Percentiles rank a stretch among this genome's conserved stretches.
phyloP scores from a whole-genome alignment of 2,888 invertebrate species.

The Chymomyza fuscimana region DNA sequence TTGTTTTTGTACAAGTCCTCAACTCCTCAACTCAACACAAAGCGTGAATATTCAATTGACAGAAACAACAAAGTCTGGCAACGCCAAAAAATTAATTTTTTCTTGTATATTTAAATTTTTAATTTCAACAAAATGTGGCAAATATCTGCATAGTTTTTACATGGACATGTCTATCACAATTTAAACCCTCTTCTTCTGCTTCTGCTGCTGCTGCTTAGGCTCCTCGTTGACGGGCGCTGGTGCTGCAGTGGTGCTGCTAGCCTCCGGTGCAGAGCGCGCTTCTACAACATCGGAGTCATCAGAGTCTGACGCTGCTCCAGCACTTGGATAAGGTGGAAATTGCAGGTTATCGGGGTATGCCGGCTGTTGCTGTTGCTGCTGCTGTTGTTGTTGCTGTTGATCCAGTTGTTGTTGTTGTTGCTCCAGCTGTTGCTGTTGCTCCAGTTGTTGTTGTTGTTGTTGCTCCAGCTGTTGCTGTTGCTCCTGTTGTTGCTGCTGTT shows the following conservation, averaged over 20 bases:
- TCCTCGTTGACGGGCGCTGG: conserved; percentile 59
- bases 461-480: conserved; percentile 37
- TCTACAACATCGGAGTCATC: conserved; percentile 74
- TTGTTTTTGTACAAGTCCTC: too few relatives aligned
- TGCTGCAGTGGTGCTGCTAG: conserved; percentile 42
- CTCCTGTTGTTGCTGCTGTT: conserved; percentile 13
- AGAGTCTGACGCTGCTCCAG: conserved; percentile 35
- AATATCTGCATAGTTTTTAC: conserved; percentile 6
- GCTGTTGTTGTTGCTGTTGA: neutral
- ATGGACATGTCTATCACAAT: conserved; percentile 15
- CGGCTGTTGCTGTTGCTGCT: conserved; percentile 35
- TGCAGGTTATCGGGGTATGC: conserved; percentile 62
- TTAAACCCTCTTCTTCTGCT: conserved; percentile 49
- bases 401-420: conserved; percentile 21
- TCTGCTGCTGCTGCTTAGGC: conserved; percentile 35
- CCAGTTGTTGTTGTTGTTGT: conserved; percentile 37
- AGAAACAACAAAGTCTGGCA: neutral
- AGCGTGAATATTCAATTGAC: too few relatives aligned
- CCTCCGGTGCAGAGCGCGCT: conserved; percentile 57
- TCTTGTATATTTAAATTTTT: neutral
- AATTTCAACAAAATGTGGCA: conserved; percentile 15
- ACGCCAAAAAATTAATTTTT: too few relatives aligned
- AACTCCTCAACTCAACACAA: too few relatives aligned
- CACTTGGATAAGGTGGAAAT: conserved; percentile 59
- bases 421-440: too few relatives aligned